Base-by-base conservation (phyloP, 1,140 invertebrate genomes). In the Camponotus vicinus region DNA sequence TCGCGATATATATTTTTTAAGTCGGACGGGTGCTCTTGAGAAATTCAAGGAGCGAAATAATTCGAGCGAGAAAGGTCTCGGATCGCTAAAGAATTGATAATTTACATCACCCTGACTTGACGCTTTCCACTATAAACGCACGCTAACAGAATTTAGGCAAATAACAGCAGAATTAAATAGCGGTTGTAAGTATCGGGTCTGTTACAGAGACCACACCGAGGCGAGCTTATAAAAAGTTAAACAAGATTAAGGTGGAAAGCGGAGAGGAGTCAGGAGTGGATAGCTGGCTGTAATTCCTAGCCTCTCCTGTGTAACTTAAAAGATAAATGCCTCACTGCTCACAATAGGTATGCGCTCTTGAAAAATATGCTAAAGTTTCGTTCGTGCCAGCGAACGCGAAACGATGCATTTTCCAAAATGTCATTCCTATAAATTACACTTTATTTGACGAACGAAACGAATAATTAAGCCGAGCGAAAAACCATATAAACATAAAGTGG, bases 221-320 rank as follows among this genome's bases (percentile, higher is more conserved):
- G 49, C 15, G n/a, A 63, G 63, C 49, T 27, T 27, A 69, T 75
- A 73, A 80, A 89, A 77, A 85, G 84, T 89, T 79, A 40, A 83
- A 57, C 57, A 77, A 76, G 70, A 80, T 70, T 76, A 88, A 89
- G 66, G 69, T 67, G 77, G 59, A 80, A 52, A 63, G 21, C 42
- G 49, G 15, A 8, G 57, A 71, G 45, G 71, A 61, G 76, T n/a
- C 21, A 49, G 63, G 80, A 86, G 82, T 57, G 73, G 37, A 63
- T 79, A 45, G 71, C 55, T 13, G 55, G 37, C 55, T 86, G 86
- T 86, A 87, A 86, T 86, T 86, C 66, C 86, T 52, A 21, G 21
- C 21, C 49, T 52, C 49, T 45, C n/a, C 49, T 42, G 67, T 34
- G 79, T 57, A 73, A 83, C 79, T 73, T 73, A 37, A 61, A 83